Conservation (phyloP, 2,113 vertebrate genomes). For the Acrocephalus kingi region DNA sequence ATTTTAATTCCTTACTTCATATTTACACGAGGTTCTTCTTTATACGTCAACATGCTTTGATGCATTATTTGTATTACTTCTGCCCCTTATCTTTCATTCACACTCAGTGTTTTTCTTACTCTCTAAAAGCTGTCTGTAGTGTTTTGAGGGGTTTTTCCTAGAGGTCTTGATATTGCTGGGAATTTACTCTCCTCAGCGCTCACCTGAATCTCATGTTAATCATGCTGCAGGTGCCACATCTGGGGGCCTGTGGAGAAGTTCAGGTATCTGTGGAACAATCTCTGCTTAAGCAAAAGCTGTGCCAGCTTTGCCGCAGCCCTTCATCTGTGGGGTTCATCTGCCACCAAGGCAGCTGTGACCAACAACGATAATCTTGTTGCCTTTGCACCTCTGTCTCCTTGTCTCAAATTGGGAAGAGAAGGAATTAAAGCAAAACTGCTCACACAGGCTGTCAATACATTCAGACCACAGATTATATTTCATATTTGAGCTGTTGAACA, state of each 20-base stretch:
- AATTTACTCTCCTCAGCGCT: neutral
- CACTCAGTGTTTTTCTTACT: neutral
- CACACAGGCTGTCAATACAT: accelerated
- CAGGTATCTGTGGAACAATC: neutral
- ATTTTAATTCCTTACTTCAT: neutral
- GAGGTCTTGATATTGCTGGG: neutral
- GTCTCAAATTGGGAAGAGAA: neutral
- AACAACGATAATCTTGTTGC: neutral
- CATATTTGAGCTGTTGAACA: neutral
- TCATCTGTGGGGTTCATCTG: neutral
- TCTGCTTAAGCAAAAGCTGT: neutral
- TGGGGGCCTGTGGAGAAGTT: neutral
- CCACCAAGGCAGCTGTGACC: neutral
- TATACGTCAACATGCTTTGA: neutral
- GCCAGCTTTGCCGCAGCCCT: neutral
- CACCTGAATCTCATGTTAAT: neutral
- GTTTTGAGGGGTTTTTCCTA: neutral
- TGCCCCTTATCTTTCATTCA: neutral
- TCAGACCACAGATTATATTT: neutral
- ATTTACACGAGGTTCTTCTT: neutral
- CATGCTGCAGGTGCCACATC: neutral
- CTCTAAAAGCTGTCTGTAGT: neutral
- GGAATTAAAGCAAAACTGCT: neutral
- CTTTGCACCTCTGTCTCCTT: neutral
- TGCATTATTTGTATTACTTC: neutral